Base-by-base conservation (phyloP, 2,888 invertebrate species). In the Crioceris asparagi region DNA sequence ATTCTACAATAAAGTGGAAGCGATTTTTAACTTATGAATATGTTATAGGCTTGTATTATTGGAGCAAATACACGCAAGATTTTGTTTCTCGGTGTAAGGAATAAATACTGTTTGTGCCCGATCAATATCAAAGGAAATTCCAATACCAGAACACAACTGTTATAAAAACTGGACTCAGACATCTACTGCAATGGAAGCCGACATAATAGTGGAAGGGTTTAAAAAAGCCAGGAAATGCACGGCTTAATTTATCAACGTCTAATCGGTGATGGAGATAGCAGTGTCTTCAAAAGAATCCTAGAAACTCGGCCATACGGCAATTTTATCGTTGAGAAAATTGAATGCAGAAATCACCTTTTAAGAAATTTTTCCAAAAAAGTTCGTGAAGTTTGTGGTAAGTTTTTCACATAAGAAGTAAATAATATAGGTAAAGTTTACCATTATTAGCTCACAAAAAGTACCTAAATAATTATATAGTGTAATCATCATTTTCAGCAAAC, bases 121-220 rank as follows among this genome's bases (percentile, higher is more conserved):
- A 12, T n/a, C 25, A 11, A 11, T 12, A 25, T 11, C 3, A 11
- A 25, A 25, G 12, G 12, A 25, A 11, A 25, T 12, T 11, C 11
- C n/a, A 25, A 25, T 25, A 25, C 25, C 25, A 12, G 18, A 16
- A 12, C 54, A 58, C 37, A 39, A 29, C 10, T 61, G 56, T 38
- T 58, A 44, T 41, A 53, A 55, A 43, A 58, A 59, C 39, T 58
- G 51, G 50, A 36, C 32, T 3, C 51, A 51, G 2, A 41, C 54
- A 12, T 56, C 57, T 1, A 46, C 51, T 11, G 35, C 46, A 4
- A 59, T 59, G 56, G 59, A 59, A 46, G 44, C 53, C 4, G 51
- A 49, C 25, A 56, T 56, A 8, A 46, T 57, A n/a, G 36, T 46
- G 10, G 52, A 58, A 43, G 25, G 25, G 12, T 25, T 25, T 25